Percentiles rank a stretch among this genome's conserved stretches.
These are phyloP conservation scores for Chalcosyrphus nemorum DNA, from an alignment of 2,888 invertebrate species.

Conservation along the genomic window DNA sequence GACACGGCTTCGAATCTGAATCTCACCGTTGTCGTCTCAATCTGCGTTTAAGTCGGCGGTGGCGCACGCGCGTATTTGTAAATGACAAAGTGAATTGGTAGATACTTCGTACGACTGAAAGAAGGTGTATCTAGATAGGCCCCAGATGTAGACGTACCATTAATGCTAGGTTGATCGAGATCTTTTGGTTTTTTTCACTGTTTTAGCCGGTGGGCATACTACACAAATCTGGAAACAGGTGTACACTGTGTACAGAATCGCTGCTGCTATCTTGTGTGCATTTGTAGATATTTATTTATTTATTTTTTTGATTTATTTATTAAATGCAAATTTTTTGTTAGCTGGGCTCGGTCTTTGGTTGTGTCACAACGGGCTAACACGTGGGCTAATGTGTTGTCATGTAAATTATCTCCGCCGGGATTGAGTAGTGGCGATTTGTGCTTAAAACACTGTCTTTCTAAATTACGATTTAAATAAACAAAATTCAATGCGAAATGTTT, in stretches of 20 bases:
- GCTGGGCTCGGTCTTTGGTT: slow-evolving; percentile 8
- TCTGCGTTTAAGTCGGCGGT: slow-evolving; percentile 16
- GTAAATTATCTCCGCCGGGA: slow-evolving; percentile 56
- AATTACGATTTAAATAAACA: slow-evolving; percentile 54
- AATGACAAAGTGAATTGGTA: slow-evolving; percentile 53
- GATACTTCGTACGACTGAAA: slow-evolving; percentile 23
- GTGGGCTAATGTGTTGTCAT: slow-evolving; percentile 67
- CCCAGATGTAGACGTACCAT: slow-evolving; percentile 12
- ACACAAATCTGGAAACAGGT: slow-evolving; percentile 54
- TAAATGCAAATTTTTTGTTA: slow-evolving; percentile 40
- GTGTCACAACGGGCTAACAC: slow-evolving; percentile 13
- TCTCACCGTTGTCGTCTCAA: slow-evolving; percentile 47
- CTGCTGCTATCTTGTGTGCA: not conserved
- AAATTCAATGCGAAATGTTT: slow-evolving; percentile 26
- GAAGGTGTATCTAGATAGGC: slow-evolving; percentile 21
- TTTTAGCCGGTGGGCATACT: slow-evolving; percentile 19
- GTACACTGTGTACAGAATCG: slow-evolving; percentile 9
- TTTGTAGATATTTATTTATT: slow-evolving; percentile 14
- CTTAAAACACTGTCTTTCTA: slow-evolving; percentile 46
- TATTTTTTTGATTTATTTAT: slow-evolving; percentile 47
- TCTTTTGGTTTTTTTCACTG: not conserved
- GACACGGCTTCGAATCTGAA: slow-evolving; percentile 25
- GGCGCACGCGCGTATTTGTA: slow-evolving; percentile 8
- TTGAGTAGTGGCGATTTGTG: slow-evolving; percentile 61
- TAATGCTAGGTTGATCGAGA: not conserved